phyloP scores from a whole-genome alignment of 1,140 invertebrate genomes.

The Marisa cornuarietis region DNA sequence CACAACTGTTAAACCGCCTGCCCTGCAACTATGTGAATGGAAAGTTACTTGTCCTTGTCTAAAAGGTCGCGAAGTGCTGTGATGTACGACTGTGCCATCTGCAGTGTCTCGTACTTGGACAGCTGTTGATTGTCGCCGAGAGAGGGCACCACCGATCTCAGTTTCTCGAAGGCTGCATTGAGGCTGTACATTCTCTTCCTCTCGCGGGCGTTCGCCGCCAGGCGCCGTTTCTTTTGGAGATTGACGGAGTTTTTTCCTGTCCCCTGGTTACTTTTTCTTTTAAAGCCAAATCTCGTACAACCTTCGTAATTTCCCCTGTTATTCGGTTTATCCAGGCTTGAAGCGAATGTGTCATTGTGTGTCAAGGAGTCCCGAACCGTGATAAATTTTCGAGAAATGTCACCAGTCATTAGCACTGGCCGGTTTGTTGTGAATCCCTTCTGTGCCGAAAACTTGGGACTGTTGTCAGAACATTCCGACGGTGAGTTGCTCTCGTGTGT shows the following conservation, averaged over 20 bases:
- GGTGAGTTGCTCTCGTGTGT: background rate
- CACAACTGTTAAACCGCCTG: no score
- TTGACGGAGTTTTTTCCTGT: constrained; percentile 12
- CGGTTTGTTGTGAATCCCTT: background rate
- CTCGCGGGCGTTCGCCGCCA: constrained; percentile 93
- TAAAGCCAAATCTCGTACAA: background rate
- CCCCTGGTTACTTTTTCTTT: background rate
- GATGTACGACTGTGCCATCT: constrained; percentile 98
- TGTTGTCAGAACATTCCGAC: background rate
- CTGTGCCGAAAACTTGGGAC: no score
- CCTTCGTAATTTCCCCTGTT: background rate
- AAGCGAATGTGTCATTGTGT: background rate
- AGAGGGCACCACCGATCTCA: constrained; percentile 88
- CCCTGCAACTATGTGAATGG: background rate
- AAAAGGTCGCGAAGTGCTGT: constrained; percentile 86
- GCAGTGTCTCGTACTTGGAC: constrained; percentile 95
- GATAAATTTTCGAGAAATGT: background rate
- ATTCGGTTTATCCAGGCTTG: background rate
- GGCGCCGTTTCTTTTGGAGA: constrained; percentile 71
- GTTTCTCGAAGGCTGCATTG: constrained; percentile 91
- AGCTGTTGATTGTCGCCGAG: constrained; percentile 89
- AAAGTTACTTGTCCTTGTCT: constrained; percentile 11
- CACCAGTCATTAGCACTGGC: background rate
- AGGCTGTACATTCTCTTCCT: constrained; percentile 91
- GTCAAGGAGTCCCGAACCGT: background rate